Evolutionary conservation across 1,140 invertebrate species (phyloP), one percentile per base, ranked within the genome.

Genomic region (Centruroides vittatus): DNA sequence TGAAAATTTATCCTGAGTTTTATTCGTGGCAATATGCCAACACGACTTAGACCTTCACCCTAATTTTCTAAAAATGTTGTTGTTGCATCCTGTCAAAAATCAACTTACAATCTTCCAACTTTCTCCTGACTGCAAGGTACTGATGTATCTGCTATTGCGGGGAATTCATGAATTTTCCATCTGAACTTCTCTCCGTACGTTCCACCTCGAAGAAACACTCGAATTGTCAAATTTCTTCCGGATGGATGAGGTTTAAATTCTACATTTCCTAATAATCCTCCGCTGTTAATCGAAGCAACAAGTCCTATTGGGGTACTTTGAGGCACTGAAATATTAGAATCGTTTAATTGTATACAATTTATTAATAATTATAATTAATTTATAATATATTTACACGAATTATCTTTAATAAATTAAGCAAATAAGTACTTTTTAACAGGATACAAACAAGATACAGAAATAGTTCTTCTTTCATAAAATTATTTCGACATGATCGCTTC

Each of bases 161-260:
- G 61, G 58, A 64, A 62, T 59, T 66, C 62, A 47, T 67, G 62
- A 46, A 68, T 63, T 50, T 66, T 68, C 67, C 67, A 68, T 23
- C 60, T 48, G 48, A 63, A 69, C 13, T 65, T 60, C 9, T 65
- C 63, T 3, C 63, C 60, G 36, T 65, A 65, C 5, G 58, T 61
- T 49, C 63, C 63, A 10, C 63, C 63, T 56, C 63, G 50, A 34
- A 65, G 35, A 35, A 59, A 60, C 6, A 61, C 49, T 57, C 63
- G 35, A 23, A 65, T 65, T 4, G 57, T 34, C 41, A 41, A 41
- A 41, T 41, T 41, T n/a, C 57, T 61, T 52, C 60, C 63, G 41
- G 61, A 55, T 8, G 60, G 49, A 46, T 61, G 57, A 41, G 58
- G 52, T 3, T 58, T 36, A 61, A 65, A 65, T 49, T 65, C 63